Base-by-base conservation (phyloP, 2,888 invertebrate genomes). In the Latrodectus hesperus region DNA sequence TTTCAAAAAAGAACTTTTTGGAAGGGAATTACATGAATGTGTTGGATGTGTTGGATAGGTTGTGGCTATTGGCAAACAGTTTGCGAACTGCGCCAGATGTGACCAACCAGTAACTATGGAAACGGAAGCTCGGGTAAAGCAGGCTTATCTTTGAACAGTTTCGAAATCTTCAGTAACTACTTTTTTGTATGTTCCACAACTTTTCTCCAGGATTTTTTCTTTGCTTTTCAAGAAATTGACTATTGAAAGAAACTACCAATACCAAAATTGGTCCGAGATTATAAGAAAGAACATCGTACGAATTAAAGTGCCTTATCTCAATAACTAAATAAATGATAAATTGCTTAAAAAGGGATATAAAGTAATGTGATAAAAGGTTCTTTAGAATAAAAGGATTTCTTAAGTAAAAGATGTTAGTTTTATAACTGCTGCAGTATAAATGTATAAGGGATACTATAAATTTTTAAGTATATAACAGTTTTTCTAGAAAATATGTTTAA, bases 31-130 rank as follows among this genome's bases (percentile, higher is more conserved):
- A 52, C 75, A 65, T 76, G 65, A 65, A 65, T 65, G 75, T 68
- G 17, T 64, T 53, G 64, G 75, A 85, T 85, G 67, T 84, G 84
- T 84, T 85, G 80, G 85, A 85, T 80, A 74, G 64, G 68, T 75
- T 74, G 75, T 51, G 73, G 85, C 80, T 85, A 85, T 85, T 85
- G 85, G 85, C 85, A 85, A 85, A 79, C 80, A 85, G 85, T 85
- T 85, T 85, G 80, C 80, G 85, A 85, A 85, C 70, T 75, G 38
- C 68, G 52, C 85, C 85, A 80, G 85, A 85, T 85, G 85, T 85
- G 85, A 68, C 85, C 85, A 85, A 75, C 85, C 64, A 49, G 85
- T 85, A 80, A n/a, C 80, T 51, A 85, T 85, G 75, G 75, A 16
- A 71, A 85, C 85, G 74, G 38, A 22, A 52, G n/a, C 75, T 77